Evolutionary conservation across 2,888 invertebrate genomes (phyloP), one percentile per base, ranked within the genome.

Genomic region (Hydrotaea cyrtoneurina): DNA sequence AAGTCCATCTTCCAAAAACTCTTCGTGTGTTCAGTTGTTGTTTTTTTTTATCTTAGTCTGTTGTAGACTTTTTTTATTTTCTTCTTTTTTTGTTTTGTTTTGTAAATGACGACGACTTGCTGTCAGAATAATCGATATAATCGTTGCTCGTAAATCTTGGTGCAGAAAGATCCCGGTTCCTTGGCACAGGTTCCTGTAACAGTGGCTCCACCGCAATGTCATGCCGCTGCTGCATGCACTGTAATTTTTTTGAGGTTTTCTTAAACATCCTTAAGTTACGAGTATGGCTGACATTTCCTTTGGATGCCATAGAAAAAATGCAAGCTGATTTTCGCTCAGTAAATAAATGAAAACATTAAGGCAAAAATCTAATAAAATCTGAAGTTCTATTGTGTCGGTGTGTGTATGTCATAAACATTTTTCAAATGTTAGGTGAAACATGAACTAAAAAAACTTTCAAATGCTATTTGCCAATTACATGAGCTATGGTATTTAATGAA

Each of bases 101-200:
- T 43, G 15, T 15, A 72, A 19, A 39, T 36, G 15, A 72, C 78
- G 74, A 71, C 71, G 78, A 82, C 57, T 75, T 81, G 59, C 78
- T 81, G 85, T 86, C 80, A 85, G 71, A 78, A 80, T 85, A 83
- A 83, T 82, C 85, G 82, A 86, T 86, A 79, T 86, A 85, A 86
- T 86, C 85, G 77, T 76, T 85, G 78, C 19, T 82, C 78, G 80
- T 85, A 78, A 80, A 80, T 86, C 80, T 85, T 80, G 26, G 31
- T 19, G 7, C 55, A 57, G 23, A 72, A 26, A 46, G 66, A 55
- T 17, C 64, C 72, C 43, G 57, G 21, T 55, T 26, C 72, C 64
- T 43, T 57, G 64, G 66, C 36, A 57, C 57, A 64, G 71, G 64
- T 76, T 64, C 64, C 62, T 80, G 71, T 80, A 76, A 71, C 71